Evolutionary conservation across 1,140 invertebrate genomes (phyloP).

Genomic region (Sycophaga agraensis): DNA sequence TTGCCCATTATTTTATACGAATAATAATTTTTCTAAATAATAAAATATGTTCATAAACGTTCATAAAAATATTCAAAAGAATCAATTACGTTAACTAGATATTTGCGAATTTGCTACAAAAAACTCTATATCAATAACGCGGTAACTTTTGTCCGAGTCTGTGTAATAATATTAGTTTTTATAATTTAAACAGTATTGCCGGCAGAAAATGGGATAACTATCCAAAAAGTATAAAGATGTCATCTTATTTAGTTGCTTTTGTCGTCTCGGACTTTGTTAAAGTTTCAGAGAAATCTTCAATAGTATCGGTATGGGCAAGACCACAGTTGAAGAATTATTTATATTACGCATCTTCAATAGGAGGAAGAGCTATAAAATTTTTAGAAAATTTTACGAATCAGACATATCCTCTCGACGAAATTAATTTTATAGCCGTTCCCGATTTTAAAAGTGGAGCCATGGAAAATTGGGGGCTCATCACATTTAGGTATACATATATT

Average conservation of each 20-base stretch:
- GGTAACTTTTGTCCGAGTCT: too few relatives aligned
- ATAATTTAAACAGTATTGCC: conserved; percentile 9
- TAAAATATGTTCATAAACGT: too few relatives aligned
- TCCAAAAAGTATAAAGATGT: conserved; percentile 72
- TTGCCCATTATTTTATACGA: too few relatives aligned
- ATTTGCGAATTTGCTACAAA: too few relatives aligned
- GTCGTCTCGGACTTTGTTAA: conserved; percentile 52
- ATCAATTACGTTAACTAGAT: too few relatives aligned
- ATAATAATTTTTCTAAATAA: too few relatives aligned
- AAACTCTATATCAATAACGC: too few relatives aligned
- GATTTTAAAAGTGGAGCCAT: conserved; percentile 59
- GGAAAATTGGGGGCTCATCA: conserved; percentile 63
- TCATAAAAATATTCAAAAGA: too few relatives aligned
- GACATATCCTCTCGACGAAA: conserved; percentile 57
- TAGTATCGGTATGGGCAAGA: conserved; percentile 58
- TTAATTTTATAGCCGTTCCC: conserved; percentile 73
- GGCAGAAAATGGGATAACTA: conserved; percentile 64
- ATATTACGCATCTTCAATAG: conserved; percentile 57
- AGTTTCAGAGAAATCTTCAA: neutral
- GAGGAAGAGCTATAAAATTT: conserved; percentile 49
- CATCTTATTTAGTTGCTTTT: conserved; percentile 83
- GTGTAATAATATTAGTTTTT: too few relatives aligned
- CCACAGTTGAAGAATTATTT: conserved; percentile 62
- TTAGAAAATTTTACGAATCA: conserved; percentile 44
- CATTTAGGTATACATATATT: conserved; percentile 62